Conservation (phyloP, 37 sponge, comb jelly and placozoan genomes). For the Crambe crambe region DNA sequence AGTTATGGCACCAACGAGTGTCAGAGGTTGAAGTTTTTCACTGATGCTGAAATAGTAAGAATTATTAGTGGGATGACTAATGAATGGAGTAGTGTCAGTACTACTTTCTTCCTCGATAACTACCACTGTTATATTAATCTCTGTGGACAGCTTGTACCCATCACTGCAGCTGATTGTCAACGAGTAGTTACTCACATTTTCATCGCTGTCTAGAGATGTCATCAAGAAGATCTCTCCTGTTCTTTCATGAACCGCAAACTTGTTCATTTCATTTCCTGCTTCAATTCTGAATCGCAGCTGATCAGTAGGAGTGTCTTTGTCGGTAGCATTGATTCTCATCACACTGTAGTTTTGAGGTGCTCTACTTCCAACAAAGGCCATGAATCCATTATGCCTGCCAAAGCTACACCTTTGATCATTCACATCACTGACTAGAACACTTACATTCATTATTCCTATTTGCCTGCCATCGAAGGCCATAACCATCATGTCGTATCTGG, state of each 20-base stretch:
- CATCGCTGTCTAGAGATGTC: constrained; percentile 49
- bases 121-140: constrained; percentile 8
- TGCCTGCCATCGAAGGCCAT: constrained; percentile 26
- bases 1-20: constrained; percentile 34
- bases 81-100: constrained; percentile 75
- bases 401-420: constrained; percentile 58
- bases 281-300: constrained; percentile 38
- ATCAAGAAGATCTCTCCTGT: constrained; percentile 44
- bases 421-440: constrained; percentile 29
- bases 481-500: constrained; percentile 10
- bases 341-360: background rate
- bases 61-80: constrained; percentile 28
- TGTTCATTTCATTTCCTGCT: constrained; percentile 23
- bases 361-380: constrained; percentile 15
- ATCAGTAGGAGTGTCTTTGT: constrained; percentile 40
- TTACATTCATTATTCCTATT: background rate
- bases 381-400: background rate
- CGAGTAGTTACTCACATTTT: constrained; percentile 45
- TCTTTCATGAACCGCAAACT: constrained; percentile 32
- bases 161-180: constrained; percentile 47
- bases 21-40: constrained; percentile 3
- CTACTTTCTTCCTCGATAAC: too few species aligned
- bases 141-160: background rate
- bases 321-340: constrained; percentile 28
- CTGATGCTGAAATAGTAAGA: constrained; percentile 40